A percentile compares a stretch with the other conserved stretches of the same genome.
phyloP scores from a whole-genome alignment of 1,140 invertebrate genomes.

The Diplogasteroides magnus region DNA sequence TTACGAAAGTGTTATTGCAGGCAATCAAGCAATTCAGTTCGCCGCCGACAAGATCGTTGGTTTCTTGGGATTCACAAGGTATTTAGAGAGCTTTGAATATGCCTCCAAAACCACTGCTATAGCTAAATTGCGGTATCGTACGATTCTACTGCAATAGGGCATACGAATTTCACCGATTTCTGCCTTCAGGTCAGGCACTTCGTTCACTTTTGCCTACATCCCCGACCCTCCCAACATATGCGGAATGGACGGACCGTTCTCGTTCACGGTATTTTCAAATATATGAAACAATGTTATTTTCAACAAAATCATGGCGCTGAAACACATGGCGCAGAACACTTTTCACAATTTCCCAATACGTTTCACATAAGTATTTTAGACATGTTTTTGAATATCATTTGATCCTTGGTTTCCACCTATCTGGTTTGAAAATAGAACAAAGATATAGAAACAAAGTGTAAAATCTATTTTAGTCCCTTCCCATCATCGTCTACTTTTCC shows the following conservation, averaged over 20 bases:
- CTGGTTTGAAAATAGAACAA: too few relatives aligned
- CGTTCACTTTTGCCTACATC: constrained; percentile 76
- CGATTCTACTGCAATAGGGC: too few relatives aligned
- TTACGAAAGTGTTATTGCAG: too few relatives aligned
- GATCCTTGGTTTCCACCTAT: too few relatives aligned
- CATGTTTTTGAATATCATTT: too few relatives aligned
- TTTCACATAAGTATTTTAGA: constrained; percentile 32
- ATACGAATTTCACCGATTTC: too few relatives aligned
- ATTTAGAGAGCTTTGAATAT: too few relatives aligned
- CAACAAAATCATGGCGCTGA: constrained; percentile 4
- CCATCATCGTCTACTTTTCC: constrained; percentile 82
- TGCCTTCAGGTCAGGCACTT: constrained; percentile 65
- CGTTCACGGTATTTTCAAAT: constrained; percentile 68
- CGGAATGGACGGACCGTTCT: constrained; percentile 59
- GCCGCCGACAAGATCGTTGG: constrained; percentile 68
- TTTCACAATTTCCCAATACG: too few relatives aligned
- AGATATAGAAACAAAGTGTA: too few relatives aligned
- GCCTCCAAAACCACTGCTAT: too few relatives aligned
- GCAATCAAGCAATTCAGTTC: constrained; percentile 73
- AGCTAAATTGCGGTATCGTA: too few relatives aligned
- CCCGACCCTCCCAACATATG: constrained; percentile 63
- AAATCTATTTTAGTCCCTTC: constrained; percentile 21
- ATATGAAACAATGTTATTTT: constrained; percentile 23
- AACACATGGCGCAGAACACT: too few relatives aligned
- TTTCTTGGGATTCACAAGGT: constrained; percentile 72